A percentile compares a stretch with the other conserved stretches of the same genome.
Conservation (phyloP, 2,113 vertebrate species). For the Pseudonaja textilis region DNA sequence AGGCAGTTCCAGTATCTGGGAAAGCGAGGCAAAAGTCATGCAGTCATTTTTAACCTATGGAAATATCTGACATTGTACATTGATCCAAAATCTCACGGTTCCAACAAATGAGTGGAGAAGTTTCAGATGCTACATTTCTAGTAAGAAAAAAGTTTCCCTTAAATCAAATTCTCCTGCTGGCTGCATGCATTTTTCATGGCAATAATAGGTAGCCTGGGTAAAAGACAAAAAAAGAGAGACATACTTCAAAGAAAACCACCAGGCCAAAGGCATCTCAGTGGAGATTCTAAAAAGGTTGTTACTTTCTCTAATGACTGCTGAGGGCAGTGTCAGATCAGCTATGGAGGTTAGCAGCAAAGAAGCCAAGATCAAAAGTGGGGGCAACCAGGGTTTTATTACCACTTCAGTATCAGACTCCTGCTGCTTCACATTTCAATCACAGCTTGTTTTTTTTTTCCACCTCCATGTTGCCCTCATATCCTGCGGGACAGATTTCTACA, state of each 20-base stretch:
- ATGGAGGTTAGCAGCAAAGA: constrained; percentile 13
- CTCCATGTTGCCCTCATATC: background rate
- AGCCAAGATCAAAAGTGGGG: constrained; percentile 5
- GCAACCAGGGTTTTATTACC: constrained; percentile 5
- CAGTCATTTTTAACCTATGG: background rate
- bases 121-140: background rate
- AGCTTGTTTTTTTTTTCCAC: background rate
- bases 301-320: constrained; percentile 2
- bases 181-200: background rate
- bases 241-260: constrained; percentile 4
- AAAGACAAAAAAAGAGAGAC: background rate
- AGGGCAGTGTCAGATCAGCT: constrained; percentile 22
- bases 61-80: background rate
- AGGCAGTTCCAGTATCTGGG: background rate
- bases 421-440: constrained; percentile 21
- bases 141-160: background rate
- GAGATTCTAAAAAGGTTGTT: background rate
- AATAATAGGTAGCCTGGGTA: background rate
- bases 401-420: constrained; percentile 3
- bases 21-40: background rate
- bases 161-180: background rate
- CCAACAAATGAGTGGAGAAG: background rate
- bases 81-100: background rate
- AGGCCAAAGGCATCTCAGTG: background rate
- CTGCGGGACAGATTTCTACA: background rate